Evolutionary conservation across 2,113 vertebrate genomes (phyloP), one percentile per base, ranked within the genome.

Genomic region (Litocranius walleri): DNA sequence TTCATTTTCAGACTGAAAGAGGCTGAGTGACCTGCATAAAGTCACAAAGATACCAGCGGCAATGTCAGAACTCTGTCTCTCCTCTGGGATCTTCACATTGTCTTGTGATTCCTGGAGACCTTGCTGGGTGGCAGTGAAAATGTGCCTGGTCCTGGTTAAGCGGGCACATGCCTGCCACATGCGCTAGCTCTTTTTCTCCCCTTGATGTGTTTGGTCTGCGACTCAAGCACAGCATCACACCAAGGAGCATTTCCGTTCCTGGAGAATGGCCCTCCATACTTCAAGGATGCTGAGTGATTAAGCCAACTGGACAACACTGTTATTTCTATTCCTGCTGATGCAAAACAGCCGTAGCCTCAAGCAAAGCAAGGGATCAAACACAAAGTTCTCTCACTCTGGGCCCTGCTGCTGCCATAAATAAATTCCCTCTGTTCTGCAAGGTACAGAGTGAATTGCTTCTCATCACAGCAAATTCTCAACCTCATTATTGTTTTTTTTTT

Each of bases 271-370:
- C 45, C 88, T 36, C 3, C 85, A 6, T 33, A 16, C 36, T 92
- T 91, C 4, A 25, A 95, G 17, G 74, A 50, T 27, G 2, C 17
- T 27, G 71, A 33, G 50, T 67, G 19, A 74, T 84, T 64, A 62
- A 93, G 17, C 89, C 64, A 84, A 48, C 67, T 40, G 36, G 59
- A 82, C 56, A 90, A 91, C 90, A 95, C 4, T 92, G 52, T 30
- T 2, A 89, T n/a, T 84, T 91, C 86, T 96, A 85, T 84, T 57
- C 61, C 56, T 78, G n/a, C 50, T 48, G 29, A 19, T 91, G 50
- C 25, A 97, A 94, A 98, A 95, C 12, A 95, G 77, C 84, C 64
- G 85, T 52, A 50, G 97, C 95, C 80, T 78, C 59, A 43, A 94
- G 62, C 64, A 93, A 94, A 95, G 94, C n/a, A 85, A 93, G 33